Conservation (phyloP, 2,113 vertebrate species). For the Pseudonaja textilis region DNA sequence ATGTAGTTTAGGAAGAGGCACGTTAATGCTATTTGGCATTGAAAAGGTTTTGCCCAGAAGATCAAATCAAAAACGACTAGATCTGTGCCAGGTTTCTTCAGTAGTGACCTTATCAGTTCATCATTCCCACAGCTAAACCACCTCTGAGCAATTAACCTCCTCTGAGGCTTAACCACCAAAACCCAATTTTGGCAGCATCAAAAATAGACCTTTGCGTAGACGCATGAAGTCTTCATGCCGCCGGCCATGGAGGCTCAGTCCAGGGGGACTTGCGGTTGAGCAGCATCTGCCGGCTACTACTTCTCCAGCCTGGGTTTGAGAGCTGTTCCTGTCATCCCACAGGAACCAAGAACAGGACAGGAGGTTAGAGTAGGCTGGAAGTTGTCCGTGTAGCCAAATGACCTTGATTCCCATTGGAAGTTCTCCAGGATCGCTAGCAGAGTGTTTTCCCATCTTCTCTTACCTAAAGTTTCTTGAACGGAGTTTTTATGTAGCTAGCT, state of each 20-base stretch:
- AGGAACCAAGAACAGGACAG: background rate
- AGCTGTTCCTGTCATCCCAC: background rate
- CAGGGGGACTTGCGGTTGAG: background rate
- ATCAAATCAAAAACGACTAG: background rate
- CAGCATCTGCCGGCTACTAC: background rate
- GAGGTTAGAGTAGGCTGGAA: background rate
- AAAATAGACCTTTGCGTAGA: background rate
- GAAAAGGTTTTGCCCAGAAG: background rate
- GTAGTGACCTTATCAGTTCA: background rate
- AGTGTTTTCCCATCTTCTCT: background rate
- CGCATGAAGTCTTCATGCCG: background rate
- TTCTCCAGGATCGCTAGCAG: background rate
- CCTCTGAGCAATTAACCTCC: background rate
- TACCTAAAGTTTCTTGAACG: too few species aligned
- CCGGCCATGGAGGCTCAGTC: background rate
- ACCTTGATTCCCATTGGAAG: background rate
- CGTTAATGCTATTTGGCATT: background rate
- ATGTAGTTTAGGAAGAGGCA: background rate
- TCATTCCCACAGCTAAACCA: background rate
- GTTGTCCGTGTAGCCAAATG: background rate
- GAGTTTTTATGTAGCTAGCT: background rate
- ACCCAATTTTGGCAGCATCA: background rate
- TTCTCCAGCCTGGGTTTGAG: background rate
- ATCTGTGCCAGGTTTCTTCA: background rate
- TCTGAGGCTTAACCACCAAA: background rate